Conservation (phyloP, 1,140 invertebrate genomes). For the Dreissena polymorpha region DNA sequence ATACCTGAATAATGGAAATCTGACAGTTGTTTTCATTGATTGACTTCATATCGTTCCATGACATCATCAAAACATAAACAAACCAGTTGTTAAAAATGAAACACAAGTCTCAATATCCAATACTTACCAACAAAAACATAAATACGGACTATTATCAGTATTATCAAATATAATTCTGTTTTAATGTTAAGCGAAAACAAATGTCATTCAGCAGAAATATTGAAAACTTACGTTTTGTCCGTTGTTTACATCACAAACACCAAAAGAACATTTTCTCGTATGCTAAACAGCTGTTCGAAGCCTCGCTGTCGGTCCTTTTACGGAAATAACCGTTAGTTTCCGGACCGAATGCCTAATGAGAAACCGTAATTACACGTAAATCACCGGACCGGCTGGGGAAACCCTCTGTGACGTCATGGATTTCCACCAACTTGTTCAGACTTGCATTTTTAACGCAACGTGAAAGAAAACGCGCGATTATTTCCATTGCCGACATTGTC, state of each 20-base stretch:
- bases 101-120: no score
- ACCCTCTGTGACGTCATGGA: not conserved
- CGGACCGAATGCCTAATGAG: not conserved
- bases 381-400: not conserved
- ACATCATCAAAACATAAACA: not conserved
- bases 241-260: constrained; percentile 34
- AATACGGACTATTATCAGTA: no score
- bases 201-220: no score
- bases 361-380: no score
- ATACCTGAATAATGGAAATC: no score
- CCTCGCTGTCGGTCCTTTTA: constrained; percentile 38
- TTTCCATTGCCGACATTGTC: no score
- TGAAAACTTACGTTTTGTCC: constrained; percentile 13
- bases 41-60: not conserved
- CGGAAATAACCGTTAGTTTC: not conserved
- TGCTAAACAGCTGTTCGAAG: constrained; percentile 56
- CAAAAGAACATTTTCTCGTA: constrained; percentile 56
- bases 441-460: not conserved
- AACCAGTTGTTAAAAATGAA: no score
- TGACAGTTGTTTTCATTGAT: not conserved
- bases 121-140: no score
- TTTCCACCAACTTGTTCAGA: not conserved
- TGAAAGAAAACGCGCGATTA: no score
- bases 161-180: no score
- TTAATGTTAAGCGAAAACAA: no score